phyloP scores from a whole-genome alignment of 2,888 invertebrate species.

The Anticlea derivata region DNA sequence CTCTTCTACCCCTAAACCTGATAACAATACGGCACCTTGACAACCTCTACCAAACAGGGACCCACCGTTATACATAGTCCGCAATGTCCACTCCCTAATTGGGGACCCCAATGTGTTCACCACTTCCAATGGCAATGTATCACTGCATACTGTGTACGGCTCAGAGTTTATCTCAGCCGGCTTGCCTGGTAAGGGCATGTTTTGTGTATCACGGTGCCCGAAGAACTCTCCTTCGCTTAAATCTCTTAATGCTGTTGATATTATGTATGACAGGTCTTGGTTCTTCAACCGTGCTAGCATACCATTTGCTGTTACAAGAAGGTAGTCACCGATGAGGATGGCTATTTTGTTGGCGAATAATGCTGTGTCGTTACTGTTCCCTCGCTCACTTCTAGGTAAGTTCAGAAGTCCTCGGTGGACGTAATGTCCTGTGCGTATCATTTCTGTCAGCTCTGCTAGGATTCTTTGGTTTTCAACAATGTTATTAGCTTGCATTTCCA shows the following conservation, averaged over 20 bases:
- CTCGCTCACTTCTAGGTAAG: constrained; percentile 71
- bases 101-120: constrained; percentile 80
- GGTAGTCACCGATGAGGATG: constrained; percentile 92
- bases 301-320: constrained; percentile 91
- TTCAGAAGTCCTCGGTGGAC: constrained; percentile 88
- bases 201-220: constrained; percentile 88
- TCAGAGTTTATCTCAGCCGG: constrained; percentile 63
- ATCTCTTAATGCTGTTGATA: constrained; percentile 92
- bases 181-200: constrained; percentile 88
- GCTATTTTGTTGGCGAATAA: constrained; percentile 95
- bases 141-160: constrained; percentile 57
- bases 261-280: constrained; percentile 90
- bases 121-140: constrained; percentile 68
- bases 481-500: constrained; percentile 78
- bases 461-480: constrained; percentile 79
- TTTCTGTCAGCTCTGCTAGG: constrained; percentile 89
- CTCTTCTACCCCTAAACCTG: constrained; percentile 85
- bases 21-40: constrained; percentile 90
- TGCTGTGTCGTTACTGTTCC: constrained; percentile 86
- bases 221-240: constrained; percentile 93
- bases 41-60: constrained; percentile 88
- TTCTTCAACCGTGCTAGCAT: constrained; percentile 89
- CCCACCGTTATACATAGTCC: constrained; percentile 89
- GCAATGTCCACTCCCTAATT: constrained; percentile 87
- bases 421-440: constrained; percentile 93